Evolutionary conservation across 2,113 vertebrate genomes (phyloP).

Genomic region (Mobula hypostoma): DNA sequence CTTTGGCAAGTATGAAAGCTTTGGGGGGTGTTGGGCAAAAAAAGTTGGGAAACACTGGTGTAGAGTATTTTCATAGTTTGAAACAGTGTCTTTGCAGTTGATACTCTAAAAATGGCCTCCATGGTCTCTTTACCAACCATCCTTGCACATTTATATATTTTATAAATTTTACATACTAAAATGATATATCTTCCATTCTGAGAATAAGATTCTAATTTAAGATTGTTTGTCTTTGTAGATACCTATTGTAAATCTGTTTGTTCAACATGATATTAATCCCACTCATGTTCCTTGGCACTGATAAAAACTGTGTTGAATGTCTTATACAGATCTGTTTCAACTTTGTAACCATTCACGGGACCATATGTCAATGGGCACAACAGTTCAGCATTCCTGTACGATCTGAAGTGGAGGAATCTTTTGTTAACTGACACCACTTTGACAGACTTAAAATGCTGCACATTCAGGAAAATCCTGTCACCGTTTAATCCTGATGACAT

Average conservation of each 20-base stretch:
- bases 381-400: background rate
- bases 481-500: background rate
- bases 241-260: background rate
- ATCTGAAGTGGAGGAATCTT: background rate
- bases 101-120: background rate
- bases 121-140: background rate
- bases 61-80: background rate
- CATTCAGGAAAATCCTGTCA: background rate
- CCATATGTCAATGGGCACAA: background rate
- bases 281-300: background rate
- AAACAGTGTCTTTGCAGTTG: background rate
- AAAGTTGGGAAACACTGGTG: too few species aligned
- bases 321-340: background rate
- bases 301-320: background rate
- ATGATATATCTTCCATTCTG: background rate
- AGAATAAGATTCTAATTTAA: background rate
- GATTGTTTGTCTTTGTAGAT: background rate
- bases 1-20: too few species aligned
- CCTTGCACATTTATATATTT: background rate
- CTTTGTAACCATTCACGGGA: background rate
- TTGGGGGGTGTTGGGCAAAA: too few species aligned
- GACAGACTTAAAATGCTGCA: background rate
- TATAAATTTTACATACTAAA: background rate
- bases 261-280: background rate
- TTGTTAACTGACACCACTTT: background rate